These are phyloP conservation scores for Hestina assimilis DNA, from an alignment of 1,140 invertebrate genomes.

Conservation along the genomic window DNA sequence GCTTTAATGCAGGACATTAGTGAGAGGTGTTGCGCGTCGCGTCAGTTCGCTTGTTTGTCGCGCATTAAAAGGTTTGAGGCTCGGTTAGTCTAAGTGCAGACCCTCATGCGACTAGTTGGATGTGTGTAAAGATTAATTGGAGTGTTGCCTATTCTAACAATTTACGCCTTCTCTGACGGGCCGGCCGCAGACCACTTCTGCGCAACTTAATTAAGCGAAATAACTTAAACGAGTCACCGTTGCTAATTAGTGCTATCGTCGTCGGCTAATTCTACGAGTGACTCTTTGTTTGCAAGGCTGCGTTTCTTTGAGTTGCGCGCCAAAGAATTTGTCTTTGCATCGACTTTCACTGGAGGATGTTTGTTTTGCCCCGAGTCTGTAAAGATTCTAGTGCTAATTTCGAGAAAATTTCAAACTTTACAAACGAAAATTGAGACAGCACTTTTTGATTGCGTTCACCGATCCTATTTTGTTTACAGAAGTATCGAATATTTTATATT, in stretches of 20 bases:
- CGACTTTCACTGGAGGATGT: conserved; percentile 68
- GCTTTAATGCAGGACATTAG: conserved; percentile 20
- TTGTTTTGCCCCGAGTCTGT: conserved; percentile 58
- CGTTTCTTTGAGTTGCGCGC: conserved; percentile 68
- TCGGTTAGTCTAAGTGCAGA: conserved; percentile 59
- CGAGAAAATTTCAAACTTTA: conserved; percentile 27
- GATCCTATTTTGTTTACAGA: not conserved
- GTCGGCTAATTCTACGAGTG: conserved; percentile 71
- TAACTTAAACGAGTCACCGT: conserved; percentile 75
- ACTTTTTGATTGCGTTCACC: conserved; percentile 4
- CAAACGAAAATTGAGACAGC: not conserved
- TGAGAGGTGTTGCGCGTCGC: conserved; percentile 22
- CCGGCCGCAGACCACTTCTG: conserved; percentile 73
- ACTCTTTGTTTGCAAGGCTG: conserved; percentile 66
- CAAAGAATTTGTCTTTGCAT: conserved; percentile 75
- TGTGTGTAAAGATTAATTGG: conserved; percentile 78
- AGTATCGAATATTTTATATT: not conserved
- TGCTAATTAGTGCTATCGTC: conserved; percentile 74
- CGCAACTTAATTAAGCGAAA: conserved; percentile 76
- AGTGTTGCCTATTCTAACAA: conserved; percentile 72
- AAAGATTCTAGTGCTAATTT: conserved; percentile 45
- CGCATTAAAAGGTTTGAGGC: conserved; percentile 60
- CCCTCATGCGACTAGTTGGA: conserved; percentile 67
- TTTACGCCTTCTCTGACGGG: conserved; percentile 66
- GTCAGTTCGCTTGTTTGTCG: conserved; percentile 36